phyloP scores from a whole-genome alignment of 92 coral and sea anemone species.

The Virgularia gustaviana region DNA sequence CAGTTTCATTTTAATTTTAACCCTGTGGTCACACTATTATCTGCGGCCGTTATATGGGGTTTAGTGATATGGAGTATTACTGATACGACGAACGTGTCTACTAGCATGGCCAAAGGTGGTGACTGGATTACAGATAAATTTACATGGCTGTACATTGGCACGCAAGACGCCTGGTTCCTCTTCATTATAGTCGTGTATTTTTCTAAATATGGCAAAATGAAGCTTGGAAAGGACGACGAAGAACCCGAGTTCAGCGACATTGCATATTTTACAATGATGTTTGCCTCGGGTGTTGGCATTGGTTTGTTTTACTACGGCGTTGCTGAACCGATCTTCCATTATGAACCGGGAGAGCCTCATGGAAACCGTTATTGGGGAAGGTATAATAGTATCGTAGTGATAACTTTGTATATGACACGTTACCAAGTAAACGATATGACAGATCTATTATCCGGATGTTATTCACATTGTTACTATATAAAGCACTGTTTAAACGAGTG shows the following conservation, averaged over 20 bases:
- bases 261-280: slow-evolving; percentile 49
- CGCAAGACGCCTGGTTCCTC: slow-evolving; percentile 47
- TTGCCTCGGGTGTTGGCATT: slow-evolving; percentile 46
- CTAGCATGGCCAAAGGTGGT: slow-evolving; percentile 21
- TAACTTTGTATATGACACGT: too few species aligned
- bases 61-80: slow-evolving; percentile 38
- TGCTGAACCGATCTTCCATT: slow-evolving; percentile 43
- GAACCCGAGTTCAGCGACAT: slow-evolving; percentile 47
- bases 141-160: slow-evolving; percentile 50
- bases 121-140: slow-evolving; percentile 43
- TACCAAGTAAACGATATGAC: too few species aligned
- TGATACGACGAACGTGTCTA: neutral
- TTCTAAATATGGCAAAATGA: slow-evolving; percentile 49
- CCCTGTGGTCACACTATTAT: slow-evolving; percentile 40
- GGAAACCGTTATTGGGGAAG: slow-evolving; percentile 56
- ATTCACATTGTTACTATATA: too few species aligned
- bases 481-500: too few species aligned
- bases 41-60: slow-evolving; percentile 45
- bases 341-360: slow-evolving; percentile 32
- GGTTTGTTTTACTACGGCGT: slow-evolving; percentile 53
- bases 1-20: slow-evolving; percentile 40
- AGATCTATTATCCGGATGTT: too few species aligned
- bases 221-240: slow-evolving; percentile 46
- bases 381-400: too few species aligned
- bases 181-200: slow-evolving; percentile 38